These are phyloP conservation scores for Cuculus canorus DNA, from an alignment of 2,797 vertebrate genomes.

Conservation along the genomic window DNA sequence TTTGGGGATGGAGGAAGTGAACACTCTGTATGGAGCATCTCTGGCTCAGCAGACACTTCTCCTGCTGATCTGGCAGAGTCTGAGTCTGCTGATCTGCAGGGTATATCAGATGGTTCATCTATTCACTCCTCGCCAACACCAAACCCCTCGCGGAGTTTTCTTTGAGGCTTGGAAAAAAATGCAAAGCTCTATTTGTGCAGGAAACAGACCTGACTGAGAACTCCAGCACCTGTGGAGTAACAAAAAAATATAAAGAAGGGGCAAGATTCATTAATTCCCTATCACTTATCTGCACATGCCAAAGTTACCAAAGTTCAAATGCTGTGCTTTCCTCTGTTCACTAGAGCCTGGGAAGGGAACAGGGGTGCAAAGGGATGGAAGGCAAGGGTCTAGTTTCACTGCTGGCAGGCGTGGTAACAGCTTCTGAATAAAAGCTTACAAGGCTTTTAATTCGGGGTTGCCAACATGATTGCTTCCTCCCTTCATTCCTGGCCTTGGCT, in stretches of 20 bases:
- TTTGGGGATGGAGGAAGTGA: not conserved
- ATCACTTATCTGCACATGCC: not conserved
- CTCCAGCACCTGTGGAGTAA: conserved; percentile 24
- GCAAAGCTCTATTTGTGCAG: conserved; percentile 26
- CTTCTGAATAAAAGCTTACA: conserved; percentile 35
- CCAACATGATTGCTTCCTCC: not conserved
- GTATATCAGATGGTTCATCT: conserved; percentile 58
- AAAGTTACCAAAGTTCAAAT: conserved; percentile 2
- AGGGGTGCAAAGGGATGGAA: not conserved
- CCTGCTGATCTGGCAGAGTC: conserved; percentile 45
- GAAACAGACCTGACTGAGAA: conserved; percentile 21
- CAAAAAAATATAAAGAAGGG: conserved; percentile 8
- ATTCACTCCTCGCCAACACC: conserved; percentile 43
- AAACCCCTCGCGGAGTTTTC: conserved; percentile 42
- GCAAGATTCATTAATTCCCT: conserved; percentile 28
- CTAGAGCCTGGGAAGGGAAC: not conserved
- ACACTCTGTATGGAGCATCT: not conserved
- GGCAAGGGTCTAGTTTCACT: conserved; percentile 19
- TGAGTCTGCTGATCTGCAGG: conserved; percentile 35
- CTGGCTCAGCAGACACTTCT: not conserved
- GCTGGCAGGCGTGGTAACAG: conserved; percentile 12
- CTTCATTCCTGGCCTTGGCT: not conserved
- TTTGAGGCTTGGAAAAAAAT: conserved; percentile 23
- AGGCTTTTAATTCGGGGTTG: conserved; percentile 6
- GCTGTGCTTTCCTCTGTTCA: not conserved